Conservation (phyloP, 1,140 invertebrate species). For the Reticulitermes speratus region DNA sequence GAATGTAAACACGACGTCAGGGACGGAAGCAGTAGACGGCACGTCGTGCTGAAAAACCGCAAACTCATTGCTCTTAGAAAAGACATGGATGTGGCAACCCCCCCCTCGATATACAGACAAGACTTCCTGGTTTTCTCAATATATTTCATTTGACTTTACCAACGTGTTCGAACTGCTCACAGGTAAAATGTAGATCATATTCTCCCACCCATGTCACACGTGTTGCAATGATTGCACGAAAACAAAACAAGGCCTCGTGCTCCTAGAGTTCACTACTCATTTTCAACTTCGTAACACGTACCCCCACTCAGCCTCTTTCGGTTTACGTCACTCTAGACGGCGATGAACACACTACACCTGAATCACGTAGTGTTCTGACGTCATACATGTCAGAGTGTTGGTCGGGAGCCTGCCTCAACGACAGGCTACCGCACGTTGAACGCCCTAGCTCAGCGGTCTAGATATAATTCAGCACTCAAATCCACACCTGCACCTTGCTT, state of each 20-base stretch:
- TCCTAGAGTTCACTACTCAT: not conserved
- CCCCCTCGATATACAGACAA: not conserved
- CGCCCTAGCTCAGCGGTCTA: too few species aligned
- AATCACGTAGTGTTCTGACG: not conserved
- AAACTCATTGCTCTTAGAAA: not conserved
- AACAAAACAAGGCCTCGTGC: not conserved
- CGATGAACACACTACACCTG: not conserved
- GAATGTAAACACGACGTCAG: not conserved
- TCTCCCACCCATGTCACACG: not conserved
- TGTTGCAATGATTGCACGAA: not conserved
- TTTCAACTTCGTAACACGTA: not conserved
- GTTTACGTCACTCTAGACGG: not conserved
- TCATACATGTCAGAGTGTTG: not conserved
- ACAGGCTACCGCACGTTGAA: not conserved
- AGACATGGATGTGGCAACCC: not conserved
- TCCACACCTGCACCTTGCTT: too few species aligned
- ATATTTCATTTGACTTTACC: not conserved
- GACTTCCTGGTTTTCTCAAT: not conserved
- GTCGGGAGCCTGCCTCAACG: not conserved
- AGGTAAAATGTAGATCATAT: not conserved
- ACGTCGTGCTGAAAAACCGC: not conserved
- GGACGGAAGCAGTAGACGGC: not conserved
- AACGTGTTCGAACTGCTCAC: not conserved
- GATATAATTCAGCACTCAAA: too few species aligned
- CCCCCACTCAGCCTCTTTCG: not conserved